phyloP scores from a whole-genome alignment of 2,888 invertebrate species.

The Cheilosia urbana region DNA sequence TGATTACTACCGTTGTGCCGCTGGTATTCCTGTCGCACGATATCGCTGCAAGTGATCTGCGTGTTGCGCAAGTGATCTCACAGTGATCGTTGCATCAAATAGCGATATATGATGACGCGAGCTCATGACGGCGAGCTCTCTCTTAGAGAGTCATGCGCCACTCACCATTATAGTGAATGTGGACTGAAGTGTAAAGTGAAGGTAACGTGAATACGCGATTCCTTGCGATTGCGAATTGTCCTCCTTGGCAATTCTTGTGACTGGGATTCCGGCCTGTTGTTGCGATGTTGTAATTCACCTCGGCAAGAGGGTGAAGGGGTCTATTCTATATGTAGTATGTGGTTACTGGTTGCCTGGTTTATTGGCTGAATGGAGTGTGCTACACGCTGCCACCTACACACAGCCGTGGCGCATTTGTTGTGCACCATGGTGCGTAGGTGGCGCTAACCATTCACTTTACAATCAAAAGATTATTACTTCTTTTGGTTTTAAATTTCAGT shows the following conservation, averaged over 20 bases:
- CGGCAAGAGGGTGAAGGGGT: conserved; percentile 58
- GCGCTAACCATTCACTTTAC: conserved; percentile 74
- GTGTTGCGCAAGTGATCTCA: conserved; percentile 60
- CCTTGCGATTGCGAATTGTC: conserved; percentile 52
- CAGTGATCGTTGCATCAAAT: conserved; percentile 24
- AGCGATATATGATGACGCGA: not conserved
- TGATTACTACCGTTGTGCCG: conserved; percentile 17
- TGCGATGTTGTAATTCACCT: conserved; percentile 49
- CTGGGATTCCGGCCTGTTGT: conserved; percentile 22
- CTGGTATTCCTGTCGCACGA: conserved; percentile 25
- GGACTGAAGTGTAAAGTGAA: conserved; percentile 64
- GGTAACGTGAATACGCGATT: conserved; percentile 48
- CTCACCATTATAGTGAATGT: conserved; percentile 10
- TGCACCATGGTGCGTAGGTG: conserved; percentile 65
- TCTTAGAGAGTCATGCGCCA: conserved; percentile 27
- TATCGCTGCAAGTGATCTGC: conserved; percentile 52
- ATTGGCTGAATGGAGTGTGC: conserved; percentile 67
- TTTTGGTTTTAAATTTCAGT: conserved; percentile 31
- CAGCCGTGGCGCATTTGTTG: conserved; percentile 36
- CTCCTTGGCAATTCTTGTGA: conserved; percentile 37
- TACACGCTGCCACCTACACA: conserved; percentile 68
- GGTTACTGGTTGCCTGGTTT: conserved; percentile 50
- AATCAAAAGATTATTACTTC: conserved; percentile 55
- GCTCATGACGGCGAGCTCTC: conserved; percentile 27
- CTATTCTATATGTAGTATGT: conserved; percentile 42